Conservation (phyloP, 2,797 vertebrate genomes). For the Molossus molossus region DNA sequence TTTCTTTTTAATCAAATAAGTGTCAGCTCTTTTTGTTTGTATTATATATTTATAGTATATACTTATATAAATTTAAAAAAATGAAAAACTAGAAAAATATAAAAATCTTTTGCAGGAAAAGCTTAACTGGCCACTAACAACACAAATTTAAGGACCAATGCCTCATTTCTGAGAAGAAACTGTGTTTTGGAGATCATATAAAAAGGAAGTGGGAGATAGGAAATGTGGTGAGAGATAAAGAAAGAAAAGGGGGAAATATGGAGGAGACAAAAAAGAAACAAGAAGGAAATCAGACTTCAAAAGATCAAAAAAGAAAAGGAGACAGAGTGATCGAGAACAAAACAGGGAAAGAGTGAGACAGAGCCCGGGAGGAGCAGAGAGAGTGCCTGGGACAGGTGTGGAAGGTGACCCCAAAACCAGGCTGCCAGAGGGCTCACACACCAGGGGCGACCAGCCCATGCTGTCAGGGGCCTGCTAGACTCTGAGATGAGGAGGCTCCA, state of each 20-base stretch:
- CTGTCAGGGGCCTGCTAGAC: not conserved
- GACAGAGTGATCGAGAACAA: not conserved
- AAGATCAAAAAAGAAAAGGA: not conserved
- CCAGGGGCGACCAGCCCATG: accelerated
- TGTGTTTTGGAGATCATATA: not conserved
- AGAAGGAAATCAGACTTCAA: not conserved
- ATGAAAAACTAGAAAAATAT: conserved; percentile 27
- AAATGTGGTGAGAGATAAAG: not conserved
- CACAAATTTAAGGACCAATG: not conserved
- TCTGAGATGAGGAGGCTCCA: not conserved
- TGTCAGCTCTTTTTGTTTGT: not conserved
- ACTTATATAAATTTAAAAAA: not conserved
- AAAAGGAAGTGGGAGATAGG: not conserved
- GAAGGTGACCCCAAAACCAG: not conserved
- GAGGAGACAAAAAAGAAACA: conserved; percentile 2
- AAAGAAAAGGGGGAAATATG: not conserved
- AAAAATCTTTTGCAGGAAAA: not conserved
- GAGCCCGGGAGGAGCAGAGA: not conserved
- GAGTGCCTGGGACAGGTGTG: not conserved
- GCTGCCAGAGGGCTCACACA: not conserved
- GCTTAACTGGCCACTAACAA: not conserved
- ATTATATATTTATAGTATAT: not conserved
- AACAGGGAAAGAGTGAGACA: no score
- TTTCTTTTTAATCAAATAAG: not conserved
- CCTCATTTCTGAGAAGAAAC: not conserved